These are phyloP conservation scores for Phyto melanocephala DNA, from an alignment of 2,888 invertebrate species.

Conservation along the genomic window DNA sequence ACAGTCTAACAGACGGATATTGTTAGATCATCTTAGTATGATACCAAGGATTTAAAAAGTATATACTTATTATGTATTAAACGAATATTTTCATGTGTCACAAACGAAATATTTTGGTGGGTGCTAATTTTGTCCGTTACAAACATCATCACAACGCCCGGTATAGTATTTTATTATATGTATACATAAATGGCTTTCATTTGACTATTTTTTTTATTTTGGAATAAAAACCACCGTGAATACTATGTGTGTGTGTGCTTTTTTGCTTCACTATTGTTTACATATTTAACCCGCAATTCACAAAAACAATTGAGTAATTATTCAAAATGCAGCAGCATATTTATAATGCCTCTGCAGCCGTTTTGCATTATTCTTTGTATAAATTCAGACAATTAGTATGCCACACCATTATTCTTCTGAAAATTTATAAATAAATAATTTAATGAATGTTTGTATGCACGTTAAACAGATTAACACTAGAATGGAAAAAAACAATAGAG, in stretches of 20 bases:
- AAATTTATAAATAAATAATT: not conserved
- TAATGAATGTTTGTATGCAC: not conserved
- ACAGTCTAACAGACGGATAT: too few species aligned
- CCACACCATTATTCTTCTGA: not conserved
- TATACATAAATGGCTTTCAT: not conserved
- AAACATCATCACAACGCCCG: too few species aligned
- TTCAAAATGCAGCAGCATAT: constrained; percentile 22
- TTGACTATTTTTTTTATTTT: not conserved
- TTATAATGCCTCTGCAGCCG: constrained; percentile 4
- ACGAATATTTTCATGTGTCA: too few species aligned
- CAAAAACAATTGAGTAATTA: constrained; percentile 30
- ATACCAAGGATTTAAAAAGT: too few species aligned
- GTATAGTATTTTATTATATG: too few species aligned
- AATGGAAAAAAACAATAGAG: constrained; percentile 18
- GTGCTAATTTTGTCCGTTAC: too few species aligned
- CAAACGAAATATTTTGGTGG: too few species aligned
- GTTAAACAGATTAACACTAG: constrained; percentile 27
- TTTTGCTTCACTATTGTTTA: not conserved
- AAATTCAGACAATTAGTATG: constrained; percentile 18
- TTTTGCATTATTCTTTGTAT: not conserved
- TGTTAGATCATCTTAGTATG: too few species aligned
- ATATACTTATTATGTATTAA: too few species aligned
- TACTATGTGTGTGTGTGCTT: not conserved
- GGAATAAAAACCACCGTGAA: not conserved
- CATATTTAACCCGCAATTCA: constrained; percentile 22